Evolutionary conservation across 2,113 vertebrate species (phyloP).

Genomic region (Coptodon rendalli): DNA sequence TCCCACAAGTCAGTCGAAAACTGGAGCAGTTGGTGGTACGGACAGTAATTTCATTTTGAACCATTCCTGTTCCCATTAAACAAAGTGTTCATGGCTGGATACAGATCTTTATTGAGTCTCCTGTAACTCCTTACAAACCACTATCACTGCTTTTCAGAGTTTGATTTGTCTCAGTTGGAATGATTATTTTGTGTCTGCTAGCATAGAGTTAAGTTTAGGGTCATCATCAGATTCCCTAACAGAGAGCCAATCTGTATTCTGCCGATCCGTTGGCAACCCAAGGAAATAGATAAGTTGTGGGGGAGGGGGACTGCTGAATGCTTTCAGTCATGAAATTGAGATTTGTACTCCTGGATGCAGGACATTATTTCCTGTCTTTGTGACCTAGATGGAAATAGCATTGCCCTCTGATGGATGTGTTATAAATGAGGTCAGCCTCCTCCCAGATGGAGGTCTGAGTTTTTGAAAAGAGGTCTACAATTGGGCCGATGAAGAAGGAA

Average conservation of each 20-base stretch:
- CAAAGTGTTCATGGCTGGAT: not conserved
- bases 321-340: not conserved
- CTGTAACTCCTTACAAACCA: not conserved
- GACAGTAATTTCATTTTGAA: not conserved
- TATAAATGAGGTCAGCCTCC: slow-evolving; percentile 25
- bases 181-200: not conserved
- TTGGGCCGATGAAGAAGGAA: not conserved
- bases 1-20: not conserved
- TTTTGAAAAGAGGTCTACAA: not conserved
- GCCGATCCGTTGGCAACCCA: not conserved
- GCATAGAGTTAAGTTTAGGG: not conserved
- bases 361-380: slow-evolving; percentile 22
- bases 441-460: slow-evolving; percentile 1
- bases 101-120: not conserved
- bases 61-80: not conserved
- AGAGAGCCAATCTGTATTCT: not conserved
- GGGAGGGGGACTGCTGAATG: not conserved
- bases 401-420: not conserved
- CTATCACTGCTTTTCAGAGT: not conserved
- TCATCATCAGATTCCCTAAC: not conserved
- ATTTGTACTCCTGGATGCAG: not conserved
- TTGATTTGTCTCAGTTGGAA: not conserved
- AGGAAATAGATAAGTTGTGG: not conserved
- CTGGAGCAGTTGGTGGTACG: not conserved
- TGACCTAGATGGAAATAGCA: slow-evolving; percentile 43